Base-by-base conservation (phyloP, 2,113 vertebrate species). In the Actenoides hombroni region DNA sequence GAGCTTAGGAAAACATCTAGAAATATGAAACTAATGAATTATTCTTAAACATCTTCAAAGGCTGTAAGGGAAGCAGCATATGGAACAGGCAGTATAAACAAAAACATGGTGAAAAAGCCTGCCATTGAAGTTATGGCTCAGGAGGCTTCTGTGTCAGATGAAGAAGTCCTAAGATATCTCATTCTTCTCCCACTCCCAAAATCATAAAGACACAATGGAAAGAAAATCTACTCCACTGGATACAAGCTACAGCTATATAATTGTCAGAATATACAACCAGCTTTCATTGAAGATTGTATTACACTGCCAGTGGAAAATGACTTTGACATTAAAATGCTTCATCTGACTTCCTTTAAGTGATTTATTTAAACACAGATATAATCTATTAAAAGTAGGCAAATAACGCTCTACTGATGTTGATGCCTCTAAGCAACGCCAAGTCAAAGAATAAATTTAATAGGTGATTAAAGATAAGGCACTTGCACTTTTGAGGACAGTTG, bases 301-400 rank as follows among this genome's bases (percentile, higher is more conserved):
- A 83, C 2, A 19, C n/a, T 61, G 61, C 53, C 24, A 92, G 26
- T 31, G 40, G 79, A 90, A 92, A 95, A 81, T 0, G 3, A 80
- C 49, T 89, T 67, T 44, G 63, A 86, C 29, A 12, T 90, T 75
- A 84, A 84, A 95, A 33, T 82, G 56, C 40, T 87, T 82, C 48
- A 76, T 61, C 61, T 87, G 33, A 79, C n/a, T 91, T 87, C 16
- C 56, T 81, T 67, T 54, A 79, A 87, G 65, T 86, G 78, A 93
- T 80, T 96, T 88, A 95, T 90, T 90, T 90, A 93, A 95, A 80
- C 54, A 87, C 25, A 90, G 87, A 96, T 90, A 80, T 16, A 76
- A 97, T 95, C 91, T 91, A 81, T 82, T 82, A 64, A 76, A 92
- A 91, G 49, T 17, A 94, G 78, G 82, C 78, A 95, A 96, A 94